Evolutionary conservation across 2,797 vertebrate species (phyloP).

Genomic region (Catharus ustulatus): DNA sequence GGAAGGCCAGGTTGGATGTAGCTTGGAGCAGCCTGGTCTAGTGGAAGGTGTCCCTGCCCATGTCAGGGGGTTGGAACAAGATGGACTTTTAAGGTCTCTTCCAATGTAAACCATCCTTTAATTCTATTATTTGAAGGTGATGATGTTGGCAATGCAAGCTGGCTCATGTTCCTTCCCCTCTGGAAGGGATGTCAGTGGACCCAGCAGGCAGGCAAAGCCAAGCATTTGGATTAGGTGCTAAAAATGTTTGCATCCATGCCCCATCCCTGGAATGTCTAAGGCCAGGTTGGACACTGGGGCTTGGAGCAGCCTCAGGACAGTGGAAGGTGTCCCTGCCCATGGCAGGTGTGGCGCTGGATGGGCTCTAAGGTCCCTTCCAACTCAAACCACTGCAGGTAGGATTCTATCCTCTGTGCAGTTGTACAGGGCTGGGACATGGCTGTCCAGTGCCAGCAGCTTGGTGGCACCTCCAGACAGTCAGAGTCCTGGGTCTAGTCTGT

Average conservation of each 20-base stretch:
- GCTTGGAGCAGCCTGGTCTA: not conserved
- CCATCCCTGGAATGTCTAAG: not conserved
- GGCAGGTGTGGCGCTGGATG: not conserved
- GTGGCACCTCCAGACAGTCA: rapidly evolving
- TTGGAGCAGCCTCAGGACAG: not conserved
- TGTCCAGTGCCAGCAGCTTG: rapidly evolving
- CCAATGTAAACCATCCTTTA: not conserved
- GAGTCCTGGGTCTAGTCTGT: not conserved
- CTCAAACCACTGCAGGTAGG: not conserved
- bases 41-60: not conserved
- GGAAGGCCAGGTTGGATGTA: not conserved
- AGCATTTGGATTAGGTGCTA: rapidly evolving
- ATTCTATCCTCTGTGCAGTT: not conserved
- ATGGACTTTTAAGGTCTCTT: not conserved
- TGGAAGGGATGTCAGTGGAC: rapidly evolving
- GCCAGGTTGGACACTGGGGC: not conserved
- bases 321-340: not conserved
- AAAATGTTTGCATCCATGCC: rapidly evolving
- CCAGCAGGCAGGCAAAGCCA: not conserved
- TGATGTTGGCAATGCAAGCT: not conserved
- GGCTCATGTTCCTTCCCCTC: not conserved
- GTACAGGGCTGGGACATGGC: not conserved
- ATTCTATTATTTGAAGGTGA: not conserved
- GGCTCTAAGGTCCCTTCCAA: not conserved
- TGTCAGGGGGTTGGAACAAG: not conserved